Percentiles rank a stretch among this genome's conserved stretches.
These are phyloP conservation scores for Eristalis pertinax DNA, from an alignment of 2,888 invertebrate species.

Conservation along the genomic window DNA sequence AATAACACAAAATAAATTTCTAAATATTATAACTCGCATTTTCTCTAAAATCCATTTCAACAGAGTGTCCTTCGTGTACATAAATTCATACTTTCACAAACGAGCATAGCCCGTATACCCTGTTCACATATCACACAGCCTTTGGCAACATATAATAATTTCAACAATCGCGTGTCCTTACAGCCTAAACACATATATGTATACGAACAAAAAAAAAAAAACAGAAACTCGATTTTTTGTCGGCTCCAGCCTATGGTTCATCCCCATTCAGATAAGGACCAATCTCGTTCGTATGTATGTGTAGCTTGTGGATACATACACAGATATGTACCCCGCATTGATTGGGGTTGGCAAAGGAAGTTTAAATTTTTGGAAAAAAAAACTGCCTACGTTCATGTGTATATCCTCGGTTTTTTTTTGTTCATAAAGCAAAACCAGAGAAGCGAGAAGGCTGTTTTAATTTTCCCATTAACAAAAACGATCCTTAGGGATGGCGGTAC, in stretches of 20 bases:
- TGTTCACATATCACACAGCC: not conserved
- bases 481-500: not conserved
- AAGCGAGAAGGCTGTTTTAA: slow-evolving; percentile 18
- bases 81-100: not conserved
- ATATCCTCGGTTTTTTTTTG: not conserved
- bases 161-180: not conserved
- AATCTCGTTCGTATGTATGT: not conserved
- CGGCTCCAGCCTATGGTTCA: not conserved
- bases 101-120: not conserved
- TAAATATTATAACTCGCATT: not conserved
- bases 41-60: not conserved
- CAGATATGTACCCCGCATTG: not conserved
- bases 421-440: not conserved
- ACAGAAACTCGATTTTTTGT: not conserved
- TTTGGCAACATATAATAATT: not conserved
- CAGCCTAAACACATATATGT: not conserved
- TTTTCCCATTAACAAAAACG: slow-evolving; percentile 41
- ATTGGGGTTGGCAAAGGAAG: not conserved
- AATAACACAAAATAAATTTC: not conserved
- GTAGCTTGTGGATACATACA: not conserved
- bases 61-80: not conserved
- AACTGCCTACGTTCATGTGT: not conserved
- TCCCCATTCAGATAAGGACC: not conserved
- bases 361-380: not conserved
- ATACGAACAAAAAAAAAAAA: too few relatives aligned